Percentiles rank a stretch among this genome's conserved stretches.
phyloP scores from a whole-genome alignment of 1,140 invertebrate genomes.

The Muscidifurax raptorellus region DNA sequence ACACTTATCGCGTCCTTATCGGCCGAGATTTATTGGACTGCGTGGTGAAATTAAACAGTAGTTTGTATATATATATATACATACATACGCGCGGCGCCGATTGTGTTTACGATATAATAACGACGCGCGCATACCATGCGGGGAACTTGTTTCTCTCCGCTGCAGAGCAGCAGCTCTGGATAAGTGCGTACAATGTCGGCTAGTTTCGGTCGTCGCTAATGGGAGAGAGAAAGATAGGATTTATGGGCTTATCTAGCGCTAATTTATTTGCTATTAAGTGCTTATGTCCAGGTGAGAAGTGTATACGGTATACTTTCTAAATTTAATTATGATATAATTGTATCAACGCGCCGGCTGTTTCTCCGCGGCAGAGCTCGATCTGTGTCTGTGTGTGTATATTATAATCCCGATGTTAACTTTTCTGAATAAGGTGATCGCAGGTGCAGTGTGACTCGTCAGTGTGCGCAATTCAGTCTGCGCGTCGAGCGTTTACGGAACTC shows the following conservation, averaged over 20 bases:
- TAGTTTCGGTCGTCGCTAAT: neutral
- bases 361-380: too few relatives aligned
- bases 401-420: neutral
- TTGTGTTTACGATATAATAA: neutral
- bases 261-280: neutral
- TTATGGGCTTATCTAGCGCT: neutral
- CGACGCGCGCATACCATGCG: neutral
- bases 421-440: neutral
- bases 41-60: neutral
- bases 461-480: neutral
- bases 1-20: neutral
- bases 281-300: neutral
- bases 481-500: constrained; percentile 21
- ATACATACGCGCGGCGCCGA: neutral
- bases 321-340: neutral
- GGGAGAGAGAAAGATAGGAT: neutral
- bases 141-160: neutral
- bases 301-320: neutral
- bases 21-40: neutral
- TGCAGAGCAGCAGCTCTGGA: too few relatives aligned
- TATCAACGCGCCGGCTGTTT: neutral
- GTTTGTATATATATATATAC: too few relatives aligned
- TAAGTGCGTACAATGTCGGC: neutral
- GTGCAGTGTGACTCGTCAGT: neutral
- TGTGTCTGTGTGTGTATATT: too few relatives aligned